Conservation (phyloP, 2,113 vertebrate species). For the Esox niger region DNA sequence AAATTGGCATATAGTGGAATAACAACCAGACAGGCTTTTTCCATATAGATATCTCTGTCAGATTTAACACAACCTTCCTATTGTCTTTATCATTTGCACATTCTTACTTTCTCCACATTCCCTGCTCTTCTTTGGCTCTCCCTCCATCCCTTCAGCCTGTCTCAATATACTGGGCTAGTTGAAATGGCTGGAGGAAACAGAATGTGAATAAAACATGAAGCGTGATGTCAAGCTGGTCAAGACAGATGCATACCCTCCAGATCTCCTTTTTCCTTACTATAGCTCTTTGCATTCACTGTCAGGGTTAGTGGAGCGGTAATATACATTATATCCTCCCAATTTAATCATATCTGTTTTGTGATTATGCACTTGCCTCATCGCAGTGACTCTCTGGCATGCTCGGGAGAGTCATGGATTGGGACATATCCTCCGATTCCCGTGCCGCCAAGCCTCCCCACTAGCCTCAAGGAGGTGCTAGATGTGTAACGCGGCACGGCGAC, state of each 20-base stretch:
- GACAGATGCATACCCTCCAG: conserved; percentile 67
- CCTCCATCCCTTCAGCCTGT: neutral
- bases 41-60: conserved; percentile 28
- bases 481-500: no score
- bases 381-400: no score
- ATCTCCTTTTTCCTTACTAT: conserved; percentile 54
- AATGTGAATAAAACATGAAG: conserved; percentile 67
- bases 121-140: neutral
- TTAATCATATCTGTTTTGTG: no score
- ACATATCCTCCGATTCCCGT: no score
- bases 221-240: conserved; percentile 43
- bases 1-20: conserved; percentile 37
- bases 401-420: no score
- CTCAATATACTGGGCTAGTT: conserved; percentile 59
- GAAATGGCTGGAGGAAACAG: conserved; percentile 67
- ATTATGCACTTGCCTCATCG: no score
- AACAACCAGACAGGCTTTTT: conserved; percentile 16
- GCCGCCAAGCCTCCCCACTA: no score
- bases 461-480: no score
- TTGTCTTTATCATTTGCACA: neutral
- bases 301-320: conserved; percentile 1
- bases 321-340: no score
- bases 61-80: conserved; percentile 9
- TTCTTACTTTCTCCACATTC: neutral
- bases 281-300: conserved; percentile 41